Percentiles rank a stretch among this genome's conserved stretches.
phyloP scores from a whole-genome alignment of 1,140 invertebrate species.

The Trichonephila clavipes region DNA sequence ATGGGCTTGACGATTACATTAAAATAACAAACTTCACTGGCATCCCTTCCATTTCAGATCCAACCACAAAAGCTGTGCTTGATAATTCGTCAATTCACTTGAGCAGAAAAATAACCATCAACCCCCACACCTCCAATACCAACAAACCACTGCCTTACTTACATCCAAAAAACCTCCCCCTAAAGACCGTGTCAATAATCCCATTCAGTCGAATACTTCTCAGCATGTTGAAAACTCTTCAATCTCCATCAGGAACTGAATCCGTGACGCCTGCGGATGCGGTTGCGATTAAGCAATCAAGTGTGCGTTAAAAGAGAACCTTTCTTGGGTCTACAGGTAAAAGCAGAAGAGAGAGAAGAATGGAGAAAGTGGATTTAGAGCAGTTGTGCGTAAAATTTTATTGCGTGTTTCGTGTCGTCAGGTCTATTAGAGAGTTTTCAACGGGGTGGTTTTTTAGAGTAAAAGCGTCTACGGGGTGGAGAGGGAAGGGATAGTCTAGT shows the following conservation, averaged over 20 bases:
- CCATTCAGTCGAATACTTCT: not conserved
- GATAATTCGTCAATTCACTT: not conserved
- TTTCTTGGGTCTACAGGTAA: not conserved
- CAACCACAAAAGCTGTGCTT: not conserved
- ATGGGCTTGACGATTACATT: too few relatives aligned
- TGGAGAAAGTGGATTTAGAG: not conserved
- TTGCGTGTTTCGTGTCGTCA: constrained; percentile 19
- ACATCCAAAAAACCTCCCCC: not conserved
- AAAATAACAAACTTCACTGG: not conserved
- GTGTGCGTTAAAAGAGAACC: constrained; percentile 22
- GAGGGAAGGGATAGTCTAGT: not conserved
- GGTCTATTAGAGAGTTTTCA: not conserved
- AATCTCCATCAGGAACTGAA: not conserved
- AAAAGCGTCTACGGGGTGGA: not conserved
- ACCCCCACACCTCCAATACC: not conserved
- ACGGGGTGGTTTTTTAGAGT: not conserved
- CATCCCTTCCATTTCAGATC: not conserved
- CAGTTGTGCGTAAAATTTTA: constrained; percentile 30
- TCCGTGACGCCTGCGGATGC: constrained; percentile 15
- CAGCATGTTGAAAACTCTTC: not conserved
- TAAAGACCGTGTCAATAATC: constrained; percentile 9
- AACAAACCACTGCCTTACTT: constrained; percentile 8
- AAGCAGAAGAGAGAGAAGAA: not conserved
- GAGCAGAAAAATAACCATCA: not conserved
- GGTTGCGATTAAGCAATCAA: constrained; percentile 40